Evolutionary conservation across 1,140 invertebrate genomes (phyloP).

Genomic region (Trachymyrmex cornetzi): DNA sequence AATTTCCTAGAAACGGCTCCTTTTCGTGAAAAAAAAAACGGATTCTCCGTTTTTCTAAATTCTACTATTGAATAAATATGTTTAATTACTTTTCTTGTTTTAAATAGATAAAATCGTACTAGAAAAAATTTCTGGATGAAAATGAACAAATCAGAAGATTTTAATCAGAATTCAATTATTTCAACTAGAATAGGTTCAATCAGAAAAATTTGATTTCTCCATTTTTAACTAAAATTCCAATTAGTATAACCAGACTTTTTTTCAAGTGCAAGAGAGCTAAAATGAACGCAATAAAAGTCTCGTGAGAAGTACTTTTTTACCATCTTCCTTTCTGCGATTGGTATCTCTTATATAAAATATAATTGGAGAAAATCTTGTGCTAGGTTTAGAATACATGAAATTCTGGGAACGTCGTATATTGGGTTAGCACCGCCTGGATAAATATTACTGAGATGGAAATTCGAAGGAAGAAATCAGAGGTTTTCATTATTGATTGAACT

Average conservation of each 20-base stretch:
- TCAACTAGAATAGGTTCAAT: too few species aligned
- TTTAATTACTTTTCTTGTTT: background rate
- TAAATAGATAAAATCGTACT: background rate
- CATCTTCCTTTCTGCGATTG: background rate
- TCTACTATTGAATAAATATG: background rate
- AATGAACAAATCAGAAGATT: too few species aligned
- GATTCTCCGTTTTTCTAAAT: background rate
- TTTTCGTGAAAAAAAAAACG: background rate
- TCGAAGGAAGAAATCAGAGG: conserved; percentile 27
- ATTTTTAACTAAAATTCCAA: too few species aligned
- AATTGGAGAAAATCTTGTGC: background rate
- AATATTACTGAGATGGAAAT: conserved; percentile 26
- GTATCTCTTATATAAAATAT: background rate
- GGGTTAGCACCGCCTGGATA: conserved; percentile 1
- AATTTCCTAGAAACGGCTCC: background rate
- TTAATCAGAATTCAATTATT: too few species aligned
- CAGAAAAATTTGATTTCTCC: too few species aligned
- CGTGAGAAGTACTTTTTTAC: background rate
- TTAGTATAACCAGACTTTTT: too few species aligned
- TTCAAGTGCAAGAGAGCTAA: background rate
- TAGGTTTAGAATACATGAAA: background rate
- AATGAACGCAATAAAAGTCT: background rate
- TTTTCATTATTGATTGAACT: conserved; percentile 48
- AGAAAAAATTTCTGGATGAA: too few species aligned
- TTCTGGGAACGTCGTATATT: background rate